Base-by-base conservation (phyloP, 2,113 vertebrate species). In the Tichodroma muraria region DNA sequence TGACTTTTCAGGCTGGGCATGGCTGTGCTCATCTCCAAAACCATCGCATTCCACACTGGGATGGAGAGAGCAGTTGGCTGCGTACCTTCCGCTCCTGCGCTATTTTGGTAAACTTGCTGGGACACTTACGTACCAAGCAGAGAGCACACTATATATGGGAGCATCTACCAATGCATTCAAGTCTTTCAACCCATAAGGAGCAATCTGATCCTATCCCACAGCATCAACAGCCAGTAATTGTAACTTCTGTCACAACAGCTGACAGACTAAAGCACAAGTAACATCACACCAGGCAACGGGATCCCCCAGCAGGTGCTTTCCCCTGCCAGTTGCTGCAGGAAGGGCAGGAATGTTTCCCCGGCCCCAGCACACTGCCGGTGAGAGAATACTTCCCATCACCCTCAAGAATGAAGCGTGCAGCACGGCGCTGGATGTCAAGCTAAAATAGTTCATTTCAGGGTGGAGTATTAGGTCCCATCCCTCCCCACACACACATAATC, bases 171-270 rank as follows among this genome's bases (percentile, higher is more conserved):
- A 89, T 28, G 93, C 44, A 81, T 33, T 85, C 33, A 78, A 91
- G 56, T 78, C 65, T 89, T 95, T 44, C 49, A 83, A 42, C 35
- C 65, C 66, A 3, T 47, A 94, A 94, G 93, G 81, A 94, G 91
- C 91, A 95, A 94, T 42, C 40, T 45, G 93, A 97, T 93, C 40
- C 61, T 40, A 71, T 27, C 15, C 22, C 47, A 75, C 2, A 0
- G 85, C 75, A 88, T 61, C 79, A 78, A 38, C 76, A 89, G 85
- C 21, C n/a, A 75, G 38, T 86, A 93, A 96, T 28, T 28, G 64
- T 44, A 91, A 94, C 82, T 90, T 82, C 82, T 90, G 87, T 59
- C 86, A 73, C 79, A 77, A 95, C 93, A 95, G 95, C 96, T 97
- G 96, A 95, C 64, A 52, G 57, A 21, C 94, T 78, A 52, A 95